These are phyloP conservation scores for Fragum sueziense DNA, from an alignment of 2,888 invertebrate genomes.

Conservation along the genomic window DNA sequence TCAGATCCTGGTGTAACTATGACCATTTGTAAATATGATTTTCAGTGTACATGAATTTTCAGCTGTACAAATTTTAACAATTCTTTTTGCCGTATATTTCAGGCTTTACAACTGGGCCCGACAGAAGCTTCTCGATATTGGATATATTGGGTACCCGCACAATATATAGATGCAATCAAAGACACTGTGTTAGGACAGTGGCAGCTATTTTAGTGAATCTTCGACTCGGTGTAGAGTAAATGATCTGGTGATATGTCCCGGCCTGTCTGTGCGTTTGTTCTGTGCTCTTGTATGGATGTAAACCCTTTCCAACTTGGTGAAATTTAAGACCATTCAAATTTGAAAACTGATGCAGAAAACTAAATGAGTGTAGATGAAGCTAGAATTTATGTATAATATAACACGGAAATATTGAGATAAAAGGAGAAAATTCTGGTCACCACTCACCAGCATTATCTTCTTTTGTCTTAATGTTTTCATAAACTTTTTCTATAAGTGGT, in stretches of 20 bases:
- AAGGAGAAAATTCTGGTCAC: slow-evolving; percentile 3
- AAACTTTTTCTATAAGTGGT: no score
- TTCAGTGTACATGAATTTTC: no score
- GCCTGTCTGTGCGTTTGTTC: slow-evolving; percentile 2
- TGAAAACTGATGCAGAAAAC: no score
- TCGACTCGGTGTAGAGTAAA: neutral
- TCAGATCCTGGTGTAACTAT: no score
- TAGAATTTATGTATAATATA: no score
- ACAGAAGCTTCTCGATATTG: slow-evolving; percentile 96
- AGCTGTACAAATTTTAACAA: no score
- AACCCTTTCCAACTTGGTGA: neutral
- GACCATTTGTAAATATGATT: no score
- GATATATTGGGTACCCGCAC: slow-evolving; percentile 96
- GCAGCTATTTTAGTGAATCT: slow-evolving; percentile 83
- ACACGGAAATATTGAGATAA: neutral
- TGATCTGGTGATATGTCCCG: neutral
- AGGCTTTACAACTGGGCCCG: slow-evolving; percentile 94
- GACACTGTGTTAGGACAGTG: slow-evolving; percentile 94
- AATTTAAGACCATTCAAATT: no score
- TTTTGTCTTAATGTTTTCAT: no score
- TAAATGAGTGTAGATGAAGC: no score
- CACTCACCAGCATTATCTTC: no score
- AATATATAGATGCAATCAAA: slow-evolving; percentile 93
- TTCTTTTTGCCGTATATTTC: slow-evolving; percentile 72
- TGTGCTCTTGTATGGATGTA: no score